These are phyloP conservation scores for Seriola quinqueradiata DNA, from an alignment of 2,113 vertebrate genomes.

Conservation along the genomic window DNA sequence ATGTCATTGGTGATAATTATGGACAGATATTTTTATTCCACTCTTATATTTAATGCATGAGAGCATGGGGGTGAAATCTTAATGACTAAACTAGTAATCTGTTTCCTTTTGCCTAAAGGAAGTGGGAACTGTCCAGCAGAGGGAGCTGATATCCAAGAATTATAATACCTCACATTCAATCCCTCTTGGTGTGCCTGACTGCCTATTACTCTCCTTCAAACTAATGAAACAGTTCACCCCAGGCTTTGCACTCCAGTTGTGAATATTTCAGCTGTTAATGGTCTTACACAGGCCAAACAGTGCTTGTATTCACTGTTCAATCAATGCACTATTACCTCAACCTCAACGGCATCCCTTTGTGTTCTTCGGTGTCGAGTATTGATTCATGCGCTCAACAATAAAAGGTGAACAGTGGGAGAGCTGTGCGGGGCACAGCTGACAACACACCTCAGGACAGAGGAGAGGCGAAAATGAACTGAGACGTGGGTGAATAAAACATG, in stretches of 20 bases:
- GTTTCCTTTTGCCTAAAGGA: background rate
- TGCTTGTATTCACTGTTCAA: background rate
- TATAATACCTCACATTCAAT: slow-evolving; percentile 21
- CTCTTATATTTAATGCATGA: background rate
- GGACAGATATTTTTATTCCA: background rate
- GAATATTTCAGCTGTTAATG: slow-evolving; percentile 3
- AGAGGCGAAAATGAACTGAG: slow-evolving; percentile 77
- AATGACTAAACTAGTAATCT: slow-evolving; percentile 1
- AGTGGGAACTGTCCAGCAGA: slow-evolving; percentile 64
- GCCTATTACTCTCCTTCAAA: background rate
- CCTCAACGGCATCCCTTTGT: slow-evolving; percentile 13
- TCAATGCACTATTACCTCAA: slow-evolving; percentile 8
- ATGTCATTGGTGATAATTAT: background rate
- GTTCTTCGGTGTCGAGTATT: slow-evolving; percentile 35
- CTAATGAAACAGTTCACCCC: slow-evolving; percentile 25
- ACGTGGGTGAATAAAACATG: slow-evolving; percentile 71
- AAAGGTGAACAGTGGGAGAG: slow-evolving; percentile 57
- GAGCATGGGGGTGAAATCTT: background rate
- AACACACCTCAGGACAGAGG: slow-evolving; percentile 52
- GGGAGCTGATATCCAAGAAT: slow-evolving; percentile 73
- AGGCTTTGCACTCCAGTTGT: background rate
- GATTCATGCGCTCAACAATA: slow-evolving; percentile 53
- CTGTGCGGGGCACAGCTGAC: slow-evolving; percentile 54
- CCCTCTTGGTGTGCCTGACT: background rate
- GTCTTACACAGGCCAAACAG: background rate